A percentile compares a stretch with the other conserved stretches of the same genome.
Conservation (phyloP, 1,140 invertebrate species). For the Leptestheria dahalacensis region DNA sequence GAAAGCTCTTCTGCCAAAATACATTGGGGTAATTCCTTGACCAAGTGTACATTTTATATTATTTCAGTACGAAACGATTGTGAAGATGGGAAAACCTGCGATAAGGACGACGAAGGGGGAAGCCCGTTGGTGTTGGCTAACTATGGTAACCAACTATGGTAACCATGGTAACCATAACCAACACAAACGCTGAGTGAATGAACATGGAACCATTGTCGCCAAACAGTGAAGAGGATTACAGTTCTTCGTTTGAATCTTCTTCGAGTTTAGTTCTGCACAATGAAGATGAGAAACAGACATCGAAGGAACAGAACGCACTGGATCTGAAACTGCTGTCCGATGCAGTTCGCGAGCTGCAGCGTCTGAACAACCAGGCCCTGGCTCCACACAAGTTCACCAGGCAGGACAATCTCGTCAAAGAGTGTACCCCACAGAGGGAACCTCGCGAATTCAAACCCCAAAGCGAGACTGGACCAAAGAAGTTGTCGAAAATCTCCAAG, state of each 20-base stretch:
- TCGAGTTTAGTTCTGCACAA: background rate
- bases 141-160: too few species aligned
- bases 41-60: too few species aligned
- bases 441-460: background rate
- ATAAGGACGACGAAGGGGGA: background rate
- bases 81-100: too few species aligned
- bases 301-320: background rate
- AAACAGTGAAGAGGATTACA: background rate
- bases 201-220: background rate
- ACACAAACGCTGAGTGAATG: background rate
- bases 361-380: background rate
- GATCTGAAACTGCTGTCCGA: background rate
- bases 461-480: background rate
- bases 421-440: too few species aligned
- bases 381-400: background rate
- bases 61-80: too few species aligned
- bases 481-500: background rate
- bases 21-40: too few species aligned
- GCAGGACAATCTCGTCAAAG: too few species aligned
- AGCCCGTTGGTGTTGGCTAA: too few species aligned
- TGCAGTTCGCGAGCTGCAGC: background rate
- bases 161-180: background rate
- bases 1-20: too few species aligned
- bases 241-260: background rate
- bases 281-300: background rate